Conservation (phyloP, 2,797 vertebrate genomes). For the Tenualosa ilisha region DNA sequence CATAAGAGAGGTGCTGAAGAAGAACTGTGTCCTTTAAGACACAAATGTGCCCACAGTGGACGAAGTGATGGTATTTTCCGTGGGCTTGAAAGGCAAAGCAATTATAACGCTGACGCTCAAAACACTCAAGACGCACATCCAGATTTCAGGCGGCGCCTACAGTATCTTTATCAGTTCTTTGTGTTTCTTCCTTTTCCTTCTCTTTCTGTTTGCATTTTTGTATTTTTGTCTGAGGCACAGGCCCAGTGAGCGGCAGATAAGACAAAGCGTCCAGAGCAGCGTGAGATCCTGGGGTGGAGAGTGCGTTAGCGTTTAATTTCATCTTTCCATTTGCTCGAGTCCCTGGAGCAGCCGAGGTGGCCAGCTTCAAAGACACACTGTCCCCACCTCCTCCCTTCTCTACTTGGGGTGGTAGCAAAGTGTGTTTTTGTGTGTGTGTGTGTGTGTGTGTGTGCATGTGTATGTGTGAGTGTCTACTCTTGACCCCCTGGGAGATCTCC, state of each 20-base stretch:
- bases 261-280: not conserved
- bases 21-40: not conserved
- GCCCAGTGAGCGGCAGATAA: conserved; percentile 14
- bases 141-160: not conserved
- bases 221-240: not conserved
- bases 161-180: not conserved
- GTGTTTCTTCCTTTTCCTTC: not conserved
- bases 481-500: conserved; percentile 42
- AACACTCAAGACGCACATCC: not conserved
- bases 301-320: conserved; percentile 48
- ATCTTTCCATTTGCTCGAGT: conserved; percentile 51
- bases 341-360: conserved; percentile 32
- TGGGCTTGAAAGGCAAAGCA: not conserved
- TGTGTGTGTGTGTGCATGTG: conserved; percentile 19
- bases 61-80: not conserved
- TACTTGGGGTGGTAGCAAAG: not conserved
- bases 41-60: not conserved
- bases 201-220: not conserved
- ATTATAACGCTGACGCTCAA: not conserved
- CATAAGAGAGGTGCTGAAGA: not conserved
- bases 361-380: conserved; percentile 42
- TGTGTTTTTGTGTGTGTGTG: not conserved
- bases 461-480: conserved; percentile 18
- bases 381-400: not conserved
- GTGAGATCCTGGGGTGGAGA: conserved; percentile 19